Evolutionary conservation across 37 sponge, comb jelly and placozoan species (phyloP), one percentile per base, ranked within the genome.

Genomic region (Oopsacas minuta): DNA sequence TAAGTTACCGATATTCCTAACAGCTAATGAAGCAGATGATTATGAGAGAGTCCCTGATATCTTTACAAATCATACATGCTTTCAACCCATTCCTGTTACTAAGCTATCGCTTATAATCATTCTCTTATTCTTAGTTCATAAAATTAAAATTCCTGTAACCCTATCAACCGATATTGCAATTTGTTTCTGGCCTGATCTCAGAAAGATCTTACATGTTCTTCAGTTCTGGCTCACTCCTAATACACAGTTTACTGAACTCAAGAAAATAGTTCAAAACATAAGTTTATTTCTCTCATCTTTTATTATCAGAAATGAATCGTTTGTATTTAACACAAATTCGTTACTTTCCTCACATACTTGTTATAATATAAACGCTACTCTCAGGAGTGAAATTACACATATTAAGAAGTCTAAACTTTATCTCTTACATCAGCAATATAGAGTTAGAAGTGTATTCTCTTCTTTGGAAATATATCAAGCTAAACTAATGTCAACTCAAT

Each of bases 1-100:
- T 61, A 61, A 61, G 30, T 61, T 61, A n/a, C 75, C 75, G 22
- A 61, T 61, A 32, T 61, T 61, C 75, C 75, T 61, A 25, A 61
- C 75, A 61, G 75, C 75, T 61, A 61, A 61, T 61, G 75, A 61
- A 61, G 5, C 75, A 3, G 28, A 61, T 61, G 75, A 12, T 12
- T 61, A 25, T n/a, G 75, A 61, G 28, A 12, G 22, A 10, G 1
- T 61, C 22, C 75, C 75, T 5, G 75, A 61, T 61, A 61, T 61
- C 7, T 61, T 61, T 34, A 61, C 75, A 7, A 61, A 61, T n/a
- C 30, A 61, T 34, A 61, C 30, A 10, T 61, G 22, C 20, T 61
- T 61, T 61, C 75, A 10, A 5, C 75, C 75, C 75, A 61, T 25
- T 61, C 5, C 75, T n/a, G 28, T 61, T 3, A 32, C 75, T 25